phyloP scores from a whole-genome alignment of 2,888 invertebrate species.

The Hypolimnas misippus region DNA sequence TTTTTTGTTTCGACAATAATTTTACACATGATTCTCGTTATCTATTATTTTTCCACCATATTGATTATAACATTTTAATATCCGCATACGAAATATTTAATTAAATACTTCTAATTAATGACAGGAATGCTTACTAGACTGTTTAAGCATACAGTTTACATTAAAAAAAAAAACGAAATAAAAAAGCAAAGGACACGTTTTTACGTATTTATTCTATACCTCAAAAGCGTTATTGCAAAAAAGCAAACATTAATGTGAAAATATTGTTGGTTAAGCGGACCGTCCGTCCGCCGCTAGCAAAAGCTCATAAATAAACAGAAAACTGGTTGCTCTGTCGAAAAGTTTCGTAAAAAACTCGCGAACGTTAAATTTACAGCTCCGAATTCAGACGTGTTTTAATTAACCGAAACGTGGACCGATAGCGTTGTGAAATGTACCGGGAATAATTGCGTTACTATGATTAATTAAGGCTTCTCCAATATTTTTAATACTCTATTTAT shows the following conservation, averaged over 20 bases:
- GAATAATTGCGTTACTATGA: constrained; percentile 44
- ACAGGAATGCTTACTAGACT: too few species aligned
- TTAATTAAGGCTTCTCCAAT: constrained; percentile 24
- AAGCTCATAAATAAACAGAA: constrained; percentile 82
- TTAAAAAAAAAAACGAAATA: neutral
- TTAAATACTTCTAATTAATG: too few species aligned
- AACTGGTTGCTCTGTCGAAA: constrained; percentile 80
- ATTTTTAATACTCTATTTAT: constrained; percentile 3
- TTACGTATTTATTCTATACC: constrained; percentile 49
- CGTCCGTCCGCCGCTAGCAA: constrained; percentile 68
- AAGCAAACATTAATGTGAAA: constrained; percentile 54
- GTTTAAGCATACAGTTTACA: neutral
- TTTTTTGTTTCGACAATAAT: too few species aligned
- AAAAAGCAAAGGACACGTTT: constrained; percentile 1
- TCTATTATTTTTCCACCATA: too few species aligned
- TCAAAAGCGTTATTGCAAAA: constrained; percentile 68
- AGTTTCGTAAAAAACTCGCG: constrained; percentile 73
- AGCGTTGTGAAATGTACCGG: constrained; percentile 47
- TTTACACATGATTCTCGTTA: too few species aligned
- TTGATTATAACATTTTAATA: too few species aligned
- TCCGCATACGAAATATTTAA: too few species aligned
- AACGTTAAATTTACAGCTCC: constrained; percentile 77
- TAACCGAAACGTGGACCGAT: constrained; percentile 65
- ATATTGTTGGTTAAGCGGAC: constrained; percentile 67
- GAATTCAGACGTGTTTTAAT: constrained; percentile 79